These are phyloP conservation scores for Cichladusa arquata DNA, from an alignment of 2,113 vertebrate genomes.

Conservation along the genomic window DNA sequence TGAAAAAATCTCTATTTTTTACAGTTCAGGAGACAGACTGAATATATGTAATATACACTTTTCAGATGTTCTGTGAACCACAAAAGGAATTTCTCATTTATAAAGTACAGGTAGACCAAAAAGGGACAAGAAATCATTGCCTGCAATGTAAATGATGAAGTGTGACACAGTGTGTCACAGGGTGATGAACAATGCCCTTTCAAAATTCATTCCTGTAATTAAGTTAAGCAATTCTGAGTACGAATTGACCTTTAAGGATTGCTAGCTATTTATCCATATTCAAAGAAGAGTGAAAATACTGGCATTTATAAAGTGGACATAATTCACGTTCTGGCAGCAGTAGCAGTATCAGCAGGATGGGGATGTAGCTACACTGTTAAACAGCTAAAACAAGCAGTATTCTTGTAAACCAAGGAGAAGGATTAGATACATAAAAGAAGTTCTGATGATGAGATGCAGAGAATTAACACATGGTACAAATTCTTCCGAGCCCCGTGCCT, in stretches of 20 bases:
- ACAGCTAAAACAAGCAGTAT: background rate
- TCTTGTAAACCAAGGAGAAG: background rate
- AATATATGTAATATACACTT: background rate
- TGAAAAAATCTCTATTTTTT: background rate
- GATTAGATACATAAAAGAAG: background rate
- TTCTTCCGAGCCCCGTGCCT: background rate
- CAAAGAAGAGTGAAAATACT: background rate
- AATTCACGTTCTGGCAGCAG: background rate
- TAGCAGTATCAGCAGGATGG: background rate
- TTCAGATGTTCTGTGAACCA: background rate
- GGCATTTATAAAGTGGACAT: background rate
- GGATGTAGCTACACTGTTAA: background rate
- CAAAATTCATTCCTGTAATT: slow-evolving; percentile 32
- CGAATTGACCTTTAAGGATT: slow-evolving; percentile 23
- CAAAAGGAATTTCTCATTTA: background rate
- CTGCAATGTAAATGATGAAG: background rate
- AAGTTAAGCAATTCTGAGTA: background rate
- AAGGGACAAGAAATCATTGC: background rate
- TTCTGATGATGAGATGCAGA: background rate
- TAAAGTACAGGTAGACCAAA: background rate
- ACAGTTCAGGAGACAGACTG: background rate
- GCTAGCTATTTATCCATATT: background rate
- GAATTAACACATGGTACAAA: background rate
- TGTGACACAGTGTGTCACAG: background rate
- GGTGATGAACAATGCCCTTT: slow-evolving; percentile 3